These are phyloP conservation scores for Melinaea menophilus DNA, from an alignment of 2,888 invertebrate genomes.

Conservation along the genomic window DNA sequence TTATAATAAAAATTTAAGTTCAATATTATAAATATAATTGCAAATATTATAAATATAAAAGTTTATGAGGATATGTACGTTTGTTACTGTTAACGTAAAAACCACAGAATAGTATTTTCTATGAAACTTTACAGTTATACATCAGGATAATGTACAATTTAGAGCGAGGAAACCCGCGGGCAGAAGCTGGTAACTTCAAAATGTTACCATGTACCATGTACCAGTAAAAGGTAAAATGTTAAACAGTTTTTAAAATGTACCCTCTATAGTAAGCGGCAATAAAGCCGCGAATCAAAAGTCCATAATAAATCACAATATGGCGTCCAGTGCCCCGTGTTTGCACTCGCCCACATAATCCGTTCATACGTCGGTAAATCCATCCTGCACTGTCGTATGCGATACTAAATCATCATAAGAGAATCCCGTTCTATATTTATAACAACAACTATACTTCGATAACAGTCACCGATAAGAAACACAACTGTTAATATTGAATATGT, in stretches of 20 bases:
- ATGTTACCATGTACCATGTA: too few relatives aligned
- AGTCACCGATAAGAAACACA: too few relatives aligned
- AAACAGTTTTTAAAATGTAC: slow-evolving; percentile 43
- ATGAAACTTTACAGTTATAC: too few relatives aligned
- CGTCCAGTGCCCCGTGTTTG: slow-evolving; percentile 75
- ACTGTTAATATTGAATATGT: too few relatives aligned
- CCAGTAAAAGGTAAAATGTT: not conserved
- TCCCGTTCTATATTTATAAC: slow-evolving; percentile 47
- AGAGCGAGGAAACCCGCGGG: too few relatives aligned
- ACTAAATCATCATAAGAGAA: slow-evolving; percentile 78
- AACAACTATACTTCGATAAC: slow-evolving; percentile 26
- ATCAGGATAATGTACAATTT: too few relatives aligned
- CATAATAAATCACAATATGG: slow-evolving; percentile 73
- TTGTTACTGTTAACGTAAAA: too few relatives aligned
- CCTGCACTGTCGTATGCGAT: slow-evolving; percentile 66
- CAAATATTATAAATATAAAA: too few relatives aligned
- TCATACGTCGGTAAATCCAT: slow-evolving; percentile 77
- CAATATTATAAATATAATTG: too few relatives aligned
- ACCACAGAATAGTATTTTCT: too few relatives aligned
- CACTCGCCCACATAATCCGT: slow-evolving; percentile 78
- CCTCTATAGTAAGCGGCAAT: slow-evolving; percentile 57
- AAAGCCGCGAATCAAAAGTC: slow-evolving; percentile 76
- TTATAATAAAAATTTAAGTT: too few relatives aligned
- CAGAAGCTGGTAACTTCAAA: not conserved
- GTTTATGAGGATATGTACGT: too few relatives aligned